Percentiles rank a stretch among this genome's conserved stretches.
phyloP scores from a whole-genome alignment of 2,888 invertebrate genomes.

The Gandaritis pyraliata region DNA sequence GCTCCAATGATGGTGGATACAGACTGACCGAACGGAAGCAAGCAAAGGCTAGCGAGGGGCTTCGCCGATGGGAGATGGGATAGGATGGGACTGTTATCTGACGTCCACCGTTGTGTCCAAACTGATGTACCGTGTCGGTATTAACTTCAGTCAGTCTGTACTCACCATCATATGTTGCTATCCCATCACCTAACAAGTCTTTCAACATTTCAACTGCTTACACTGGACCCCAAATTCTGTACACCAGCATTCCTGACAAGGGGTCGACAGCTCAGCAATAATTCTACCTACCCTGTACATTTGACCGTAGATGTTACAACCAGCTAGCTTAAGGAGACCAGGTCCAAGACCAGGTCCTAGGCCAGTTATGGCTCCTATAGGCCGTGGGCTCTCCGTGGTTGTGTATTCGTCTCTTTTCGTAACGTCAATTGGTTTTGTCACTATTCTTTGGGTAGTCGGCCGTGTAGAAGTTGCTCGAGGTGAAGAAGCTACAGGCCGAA shows the following conservation, averaged over 20 bases:
- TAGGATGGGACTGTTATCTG: too few species aligned
- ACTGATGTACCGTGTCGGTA: too few species aligned
- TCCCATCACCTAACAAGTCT: slow-evolving; percentile 12
- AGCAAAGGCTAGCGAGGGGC: too few species aligned
- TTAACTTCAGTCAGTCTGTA: too few species aligned
- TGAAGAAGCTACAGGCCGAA: slow-evolving; percentile 50
- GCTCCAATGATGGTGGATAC: too few species aligned
- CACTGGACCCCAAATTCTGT: slow-evolving; percentile 95
- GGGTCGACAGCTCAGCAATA: slow-evolving; percentile 91
- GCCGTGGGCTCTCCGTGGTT: slow-evolving; percentile 47
- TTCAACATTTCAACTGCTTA: slow-evolving; percentile 85
- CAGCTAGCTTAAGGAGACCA: slow-evolving; percentile 90
- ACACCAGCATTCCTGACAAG: slow-evolving; percentile 93
- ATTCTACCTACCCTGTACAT: slow-evolving; percentile 94
- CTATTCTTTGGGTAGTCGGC: slow-evolving; percentile 36
- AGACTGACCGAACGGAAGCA: too few species aligned
- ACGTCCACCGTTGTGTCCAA: too few species aligned
- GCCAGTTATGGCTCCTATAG: slow-evolving; percentile 44
- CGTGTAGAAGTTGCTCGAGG: slow-evolving; percentile 42
- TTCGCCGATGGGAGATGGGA: too few species aligned
- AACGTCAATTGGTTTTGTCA: slow-evolving; percentile 37
- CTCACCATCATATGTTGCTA: not conserved
- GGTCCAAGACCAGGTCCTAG: slow-evolving; percentile 82
- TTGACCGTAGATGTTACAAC: slow-evolving; percentile 95
- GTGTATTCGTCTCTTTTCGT: slow-evolving; percentile 50